Evolutionary conservation across 2,888 invertebrate species (phyloP), one percentile per base, ranked within the genome.

Genomic region (Heliconius aoede): DNA sequence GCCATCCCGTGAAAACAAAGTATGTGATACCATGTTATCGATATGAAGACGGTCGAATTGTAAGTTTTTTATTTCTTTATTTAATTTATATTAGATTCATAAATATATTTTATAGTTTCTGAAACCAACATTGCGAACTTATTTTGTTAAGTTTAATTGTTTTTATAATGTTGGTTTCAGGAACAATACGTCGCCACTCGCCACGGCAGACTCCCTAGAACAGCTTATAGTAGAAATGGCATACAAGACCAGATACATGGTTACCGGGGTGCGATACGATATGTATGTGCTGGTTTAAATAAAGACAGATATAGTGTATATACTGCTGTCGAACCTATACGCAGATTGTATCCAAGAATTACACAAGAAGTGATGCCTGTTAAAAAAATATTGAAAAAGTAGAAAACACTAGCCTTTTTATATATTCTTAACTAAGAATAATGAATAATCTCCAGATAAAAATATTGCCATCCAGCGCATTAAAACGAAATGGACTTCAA

Each of bases 41-140:
- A 83, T 94, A 94, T 64, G 94, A 94, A 86, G 94, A 94, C 80
- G 94, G 94, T 21, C 88, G 94, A 76, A 92, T 94, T 80, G 94
- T 94, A 89, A 93, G 94, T 91, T 76, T 58, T n/a, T 32, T 51
- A 69, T 36, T 75, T 26, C 18, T 15, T 30, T 21, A 4, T 24
- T 26, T 36, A 18, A 11, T 58, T 15, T 13, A 60, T n/a, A 24
- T 51, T 76, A 58, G 74, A 67, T 40, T 58, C 74, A 55, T 46
- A 21, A 51, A 8, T n/a, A 61, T 68, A 46, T 24, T 26, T 30
- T 30, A 55, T 32, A 32, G 80, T 80, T 81, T 82, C 84, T 84
- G 82, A 82, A 85, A 83, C 81, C 84, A 85, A 84, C 84, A 75
- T 71, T 71, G 26, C 36, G 13, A 13, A 40, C 15, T 15, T n/a